Percentiles rank a stretch among this genome's conserved stretches.
phyloP scores from a whole-genome alignment of 2,888 invertebrate genomes.

The Sminthurides aquaticus region DNA sequence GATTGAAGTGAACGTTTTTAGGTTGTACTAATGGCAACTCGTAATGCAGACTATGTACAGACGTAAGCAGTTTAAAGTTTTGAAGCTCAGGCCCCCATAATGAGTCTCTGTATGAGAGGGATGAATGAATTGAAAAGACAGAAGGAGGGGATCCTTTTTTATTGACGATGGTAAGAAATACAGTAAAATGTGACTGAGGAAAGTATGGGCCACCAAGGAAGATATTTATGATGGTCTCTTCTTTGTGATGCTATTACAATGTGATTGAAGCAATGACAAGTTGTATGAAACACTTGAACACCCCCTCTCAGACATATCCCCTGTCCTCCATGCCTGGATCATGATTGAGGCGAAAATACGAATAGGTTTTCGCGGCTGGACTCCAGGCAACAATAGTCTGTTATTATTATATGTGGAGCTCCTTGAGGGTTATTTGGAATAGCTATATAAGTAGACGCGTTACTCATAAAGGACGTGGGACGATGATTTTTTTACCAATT shows the following conservation, averaged over 20 bases:
- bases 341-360: not conserved
- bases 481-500: slow-evolving; percentile 21
- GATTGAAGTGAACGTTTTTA: no score
- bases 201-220: slow-evolving; percentile 4
- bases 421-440: not conserved
- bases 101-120: no score
- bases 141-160: not conserved
- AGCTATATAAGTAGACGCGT: not conserved
- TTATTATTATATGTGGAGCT: not conserved
- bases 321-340: not conserved
- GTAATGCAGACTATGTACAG: no score
- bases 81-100: no score
- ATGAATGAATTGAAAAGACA: no score
- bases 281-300: not conserved
- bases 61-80: no score
- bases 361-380: not conserved
- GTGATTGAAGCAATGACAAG: not conserved
- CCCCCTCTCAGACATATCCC: not conserved
- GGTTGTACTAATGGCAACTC: no score
- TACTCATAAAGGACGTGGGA: not conserved
- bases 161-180: not conserved
- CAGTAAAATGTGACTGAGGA: not conserved
- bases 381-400: not conserved
- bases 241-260: not conserved
- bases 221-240: not conserved